Evolutionary conservation across 2,113 vertebrate species (phyloP).

Genomic region (Melospiza georgiana): DNA sequence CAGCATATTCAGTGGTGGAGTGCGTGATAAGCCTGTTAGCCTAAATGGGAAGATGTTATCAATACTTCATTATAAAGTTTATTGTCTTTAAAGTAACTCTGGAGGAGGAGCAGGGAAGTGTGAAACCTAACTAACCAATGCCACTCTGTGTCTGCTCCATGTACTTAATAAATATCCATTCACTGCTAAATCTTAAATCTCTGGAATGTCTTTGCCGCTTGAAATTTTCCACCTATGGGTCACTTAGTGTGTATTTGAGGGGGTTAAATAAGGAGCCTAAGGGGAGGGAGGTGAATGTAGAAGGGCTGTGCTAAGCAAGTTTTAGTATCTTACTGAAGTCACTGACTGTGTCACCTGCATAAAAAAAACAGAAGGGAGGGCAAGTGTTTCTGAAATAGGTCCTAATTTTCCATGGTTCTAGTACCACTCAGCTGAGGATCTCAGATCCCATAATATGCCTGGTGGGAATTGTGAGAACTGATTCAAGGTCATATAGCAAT

Average conservation of each 20-base stretch:
- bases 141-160: not conserved
- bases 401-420: not conserved
- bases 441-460: not conserved
- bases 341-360: not conserved
- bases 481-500: not conserved
- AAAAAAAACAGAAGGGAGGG: fast-evolving
- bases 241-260: not conserved
- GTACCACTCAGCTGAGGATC: not conserved
- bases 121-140: not conserved
- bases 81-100: conserved; percentile 62
- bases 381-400: not conserved
- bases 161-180: not conserved
- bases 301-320: not conserved
- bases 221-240: not conserved
- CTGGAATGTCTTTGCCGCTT: not conserved
- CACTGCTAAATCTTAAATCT: not conserved
- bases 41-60: conserved; percentile 70
- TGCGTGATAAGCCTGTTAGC: conserved; percentile 68
- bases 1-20: conserved; percentile 68
- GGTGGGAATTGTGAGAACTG: not conserved
- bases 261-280: not conserved
- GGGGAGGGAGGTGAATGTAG: not conserved
- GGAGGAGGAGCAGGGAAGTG: not conserved
- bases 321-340: not conserved
- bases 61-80: conserved; percentile 64